phyloP scores from a whole-genome alignment of 2,797 vertebrate genomes.

The Thamnophis elegans region DNA sequence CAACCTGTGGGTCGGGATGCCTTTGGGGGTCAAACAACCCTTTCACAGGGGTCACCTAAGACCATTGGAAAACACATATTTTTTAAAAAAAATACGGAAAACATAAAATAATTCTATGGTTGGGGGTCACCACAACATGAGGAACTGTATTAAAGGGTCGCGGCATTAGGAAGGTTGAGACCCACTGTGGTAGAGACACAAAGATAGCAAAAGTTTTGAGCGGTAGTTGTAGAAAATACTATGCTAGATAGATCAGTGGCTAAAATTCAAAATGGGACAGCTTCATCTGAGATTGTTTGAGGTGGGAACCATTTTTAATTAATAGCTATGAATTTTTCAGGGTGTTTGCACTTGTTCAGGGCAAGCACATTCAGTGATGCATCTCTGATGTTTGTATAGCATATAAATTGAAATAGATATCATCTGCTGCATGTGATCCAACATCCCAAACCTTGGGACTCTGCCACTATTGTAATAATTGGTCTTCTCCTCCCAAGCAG shows the following conservation, averaged over 20 bases:
- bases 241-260: not conserved
- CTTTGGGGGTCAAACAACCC: too few species aligned
- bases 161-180: too few species aligned
- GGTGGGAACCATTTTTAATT: not conserved
- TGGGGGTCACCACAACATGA: too few species aligned
- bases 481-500: not conserved
- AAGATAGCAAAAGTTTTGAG: not conserved
- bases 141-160: too few species aligned
- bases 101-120: too few species aligned
- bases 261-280: not conserved
- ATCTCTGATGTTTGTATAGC: not conserved
- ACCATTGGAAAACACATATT: too few species aligned
- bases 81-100: too few species aligned
- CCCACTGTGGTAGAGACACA: not conserved
- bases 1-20: too few species aligned
- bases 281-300: not conserved
- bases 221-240: not conserved
- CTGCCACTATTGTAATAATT: not conserved
- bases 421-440: not conserved
- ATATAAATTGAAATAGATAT: not conserved
- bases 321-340: not conserved
- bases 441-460: not conserved
- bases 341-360: not conserved
- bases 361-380: not conserved
- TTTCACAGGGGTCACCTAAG: too few species aligned